A percentile compares a stretch with the other conserved stretches of the same genome.
These are phyloP conservation scores for Cathartes aura DNA, from an alignment of 2,113 vertebrate species.

Conservation along the genomic window DNA sequence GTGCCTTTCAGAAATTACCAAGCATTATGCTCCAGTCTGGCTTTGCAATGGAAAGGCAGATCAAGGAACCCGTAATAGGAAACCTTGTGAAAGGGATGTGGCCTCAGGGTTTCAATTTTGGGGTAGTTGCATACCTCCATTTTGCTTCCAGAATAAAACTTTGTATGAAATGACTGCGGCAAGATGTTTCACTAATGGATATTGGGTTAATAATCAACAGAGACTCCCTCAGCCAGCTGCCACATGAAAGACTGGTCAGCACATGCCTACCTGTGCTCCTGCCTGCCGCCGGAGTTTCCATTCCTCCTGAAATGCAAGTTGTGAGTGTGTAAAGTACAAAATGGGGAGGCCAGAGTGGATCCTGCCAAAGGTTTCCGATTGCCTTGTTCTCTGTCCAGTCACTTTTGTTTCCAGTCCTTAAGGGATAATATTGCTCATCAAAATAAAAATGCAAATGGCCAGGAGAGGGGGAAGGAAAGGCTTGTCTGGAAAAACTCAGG, in stretches of 20 bases:
- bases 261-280: background rate
- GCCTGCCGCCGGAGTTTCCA: background rate
- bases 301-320: background rate
- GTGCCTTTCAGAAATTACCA: background rate
- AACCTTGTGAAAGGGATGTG: background rate
- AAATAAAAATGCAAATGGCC: background rate
- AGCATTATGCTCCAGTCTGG: background rate
- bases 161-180: background rate
- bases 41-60: background rate
- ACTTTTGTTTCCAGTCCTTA: background rate
- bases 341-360: background rate
- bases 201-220: background rate
- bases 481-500: background rate
- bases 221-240: background rate
- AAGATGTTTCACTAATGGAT: background rate
- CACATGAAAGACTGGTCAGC: background rate
- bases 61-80: background rate
- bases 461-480: background rate
- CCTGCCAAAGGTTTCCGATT: accelerated
- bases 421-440: background rate
- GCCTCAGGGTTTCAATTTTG: background rate
- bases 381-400: background rate
- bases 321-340: background rate
- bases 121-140: background rate
- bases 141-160: slow-evolving; percentile 12